Conservation (phyloP, 2,113 vertebrate species). For the Okapia johnstoni region DNA sequence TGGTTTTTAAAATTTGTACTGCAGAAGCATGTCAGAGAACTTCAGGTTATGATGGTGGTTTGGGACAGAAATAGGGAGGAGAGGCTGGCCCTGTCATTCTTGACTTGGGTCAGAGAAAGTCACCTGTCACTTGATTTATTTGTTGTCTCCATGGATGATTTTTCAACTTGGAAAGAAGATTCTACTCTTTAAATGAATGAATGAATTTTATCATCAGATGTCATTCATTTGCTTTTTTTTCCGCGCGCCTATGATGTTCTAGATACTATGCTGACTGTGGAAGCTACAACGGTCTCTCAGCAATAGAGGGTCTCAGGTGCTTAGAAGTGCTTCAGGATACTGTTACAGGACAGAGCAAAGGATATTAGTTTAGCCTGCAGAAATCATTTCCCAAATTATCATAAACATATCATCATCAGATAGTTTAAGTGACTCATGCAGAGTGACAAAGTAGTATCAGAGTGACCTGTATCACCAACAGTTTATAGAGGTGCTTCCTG, state of each 20-base stretch:
- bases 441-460: background rate
- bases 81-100: background rate
- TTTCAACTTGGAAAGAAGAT: background rate
- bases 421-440: background rate
- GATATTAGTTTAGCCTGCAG: background rate
- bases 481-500: background rate
- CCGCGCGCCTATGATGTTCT: background rate
- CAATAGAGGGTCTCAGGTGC: background rate
- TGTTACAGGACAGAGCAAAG: rapidly evolving
- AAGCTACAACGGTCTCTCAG: background rate
- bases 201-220: background rate
- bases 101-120: background rate
- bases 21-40: background rate
- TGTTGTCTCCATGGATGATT: background rate
- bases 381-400: background rate
- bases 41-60: background rate
- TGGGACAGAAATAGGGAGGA: background rate
- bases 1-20: background rate
- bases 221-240: background rate
- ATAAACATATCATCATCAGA: background rate
- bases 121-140: background rate
- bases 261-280: background rate
- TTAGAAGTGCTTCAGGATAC: background rate
- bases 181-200: background rate
- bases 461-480: background rate